phyloP scores from a whole-genome alignment of 2,797 vertebrate genomes.

The Jordanella pulchra region DNA sequence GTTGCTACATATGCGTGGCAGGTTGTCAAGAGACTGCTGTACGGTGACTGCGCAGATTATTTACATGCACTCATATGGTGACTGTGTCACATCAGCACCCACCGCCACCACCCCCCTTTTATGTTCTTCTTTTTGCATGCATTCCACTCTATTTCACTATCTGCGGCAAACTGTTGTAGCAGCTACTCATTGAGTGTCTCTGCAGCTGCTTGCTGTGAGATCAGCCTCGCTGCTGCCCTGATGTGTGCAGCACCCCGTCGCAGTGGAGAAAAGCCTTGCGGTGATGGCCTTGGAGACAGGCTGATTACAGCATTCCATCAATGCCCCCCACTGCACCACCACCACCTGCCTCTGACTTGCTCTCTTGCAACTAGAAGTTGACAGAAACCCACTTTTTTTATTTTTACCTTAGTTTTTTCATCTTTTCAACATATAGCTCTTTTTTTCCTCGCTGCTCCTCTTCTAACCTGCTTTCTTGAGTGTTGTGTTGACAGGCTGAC shows the following conservation, averaged over 20 bases:
- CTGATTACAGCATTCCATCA: constrained; percentile 77
- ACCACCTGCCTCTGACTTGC: constrained; percentile 47
- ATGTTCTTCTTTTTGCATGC: constrained; percentile 46
- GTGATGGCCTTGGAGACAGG: constrained; percentile 70
- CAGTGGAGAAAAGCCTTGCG: constrained; percentile 53
- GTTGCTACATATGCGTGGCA: constrained; percentile 40
- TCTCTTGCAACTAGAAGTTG: constrained; percentile 63
- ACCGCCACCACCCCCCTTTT: constrained; percentile 8
- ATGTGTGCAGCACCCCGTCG: constrained; percentile 54
- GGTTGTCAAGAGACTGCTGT: constrained; percentile 63
- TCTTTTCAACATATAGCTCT: constrained; percentile 57
- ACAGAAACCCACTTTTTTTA: constrained; percentile 71
- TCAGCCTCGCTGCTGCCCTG: constrained; percentile 57
- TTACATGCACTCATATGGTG: constrained; percentile 47
- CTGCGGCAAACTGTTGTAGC: constrained; percentile 62
- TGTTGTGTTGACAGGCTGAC: constrained; percentile 77
- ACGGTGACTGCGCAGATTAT: constrained; percentile 55
- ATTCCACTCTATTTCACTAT: constrained; percentile 71
- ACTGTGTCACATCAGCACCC: constrained; percentile 74
- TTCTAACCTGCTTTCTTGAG: constrained; percentile 59
- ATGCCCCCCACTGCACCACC: constrained; percentile 23
- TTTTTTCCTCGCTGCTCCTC: constrained; percentile 42
- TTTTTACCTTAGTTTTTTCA: constrained; percentile 65
- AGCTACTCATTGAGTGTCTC: constrained; percentile 67
- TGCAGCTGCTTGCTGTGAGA: constrained; percentile 65